These are phyloP conservation scores for Prietella phreatophila DNA, from an alignment of 2,113 vertebrate genomes.

Conservation along the genomic window DNA sequence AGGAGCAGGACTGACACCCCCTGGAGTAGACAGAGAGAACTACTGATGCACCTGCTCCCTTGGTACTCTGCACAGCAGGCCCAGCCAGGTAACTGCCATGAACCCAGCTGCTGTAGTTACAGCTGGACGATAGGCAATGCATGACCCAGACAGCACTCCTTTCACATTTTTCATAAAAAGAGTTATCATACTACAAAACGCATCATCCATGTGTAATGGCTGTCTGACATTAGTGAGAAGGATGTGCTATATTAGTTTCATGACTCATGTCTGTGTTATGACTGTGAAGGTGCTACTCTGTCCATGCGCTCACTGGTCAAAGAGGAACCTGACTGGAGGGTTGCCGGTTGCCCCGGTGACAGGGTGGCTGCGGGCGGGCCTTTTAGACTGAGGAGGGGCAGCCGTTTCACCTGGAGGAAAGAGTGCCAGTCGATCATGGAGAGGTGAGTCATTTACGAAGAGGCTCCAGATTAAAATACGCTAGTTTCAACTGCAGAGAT, in stretches of 20 bases:
- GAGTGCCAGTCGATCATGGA: constrained; percentile 83
- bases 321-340: constrained; percentile 78
- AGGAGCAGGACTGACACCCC: constrained; percentile 69
- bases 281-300: constrained; percentile 71
- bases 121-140: constrained; percentile 12
- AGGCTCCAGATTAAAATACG: neutral
- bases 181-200: constrained; percentile 7
- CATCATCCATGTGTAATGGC: neutral
- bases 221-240: neutral
- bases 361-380: constrained; percentile 66
- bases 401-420: constrained; percentile 82
- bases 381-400: constrained; percentile 76
- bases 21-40: constrained; percentile 79
- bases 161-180: neutral
- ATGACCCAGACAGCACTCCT: constrained; percentile 15
- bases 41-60: constrained; percentile 77
- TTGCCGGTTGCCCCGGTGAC: constrained; percentile 68
- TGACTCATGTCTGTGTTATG: neutral
- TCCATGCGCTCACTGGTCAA: constrained; percentile 78
- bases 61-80: constrained; percentile 75
- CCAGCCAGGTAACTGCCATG: constrained; percentile 72
- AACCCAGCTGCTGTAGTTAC: constrained; percentile 23
- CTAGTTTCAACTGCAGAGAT: neutral
- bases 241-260: neutral
- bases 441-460: constrained; percentile 64